Base-by-base conservation (phyloP, 2,888 invertebrate genomes). In the Amblyteles armatorius region DNA sequence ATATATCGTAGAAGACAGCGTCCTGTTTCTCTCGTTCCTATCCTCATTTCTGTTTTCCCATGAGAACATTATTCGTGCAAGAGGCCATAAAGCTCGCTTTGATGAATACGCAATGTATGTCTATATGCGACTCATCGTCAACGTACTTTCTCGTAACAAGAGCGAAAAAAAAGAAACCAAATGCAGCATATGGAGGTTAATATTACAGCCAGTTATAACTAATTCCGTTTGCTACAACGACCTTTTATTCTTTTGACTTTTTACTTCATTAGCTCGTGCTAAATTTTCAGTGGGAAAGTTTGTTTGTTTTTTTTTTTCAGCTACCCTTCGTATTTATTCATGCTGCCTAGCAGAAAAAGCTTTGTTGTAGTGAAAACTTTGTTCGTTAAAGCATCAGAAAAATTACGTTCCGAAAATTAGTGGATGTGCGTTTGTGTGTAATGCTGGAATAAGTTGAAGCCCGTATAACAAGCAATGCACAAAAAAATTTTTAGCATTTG, bases 11-110 rank as follows among this genome's bases (percentile, higher is more conserved):
- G 48, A 71, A 40, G 22, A 22, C 22, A 22, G 36, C 71, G 63
- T 44, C 65, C 26, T 71, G 36, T 48, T 55, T 33, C 50, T 60
- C 40, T 60, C 29, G 52, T 65, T 76, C 33, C 40, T 33, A 33
- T 50, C 26, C 44, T 60, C 60, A 33, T 60, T 44, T 16, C 33
- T 11, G 22, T 16, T 11, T 36, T 76, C 63, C 69, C 3, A 57
- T 50, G n/a, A 26, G 48, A 68, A n/a, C 36, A 50, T 65, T 52
- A 76, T 76, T 76, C 19, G 33, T 50, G 29, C 63, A 44, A 79
- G 52, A 71, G 19, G 29, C 76, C 16, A 36, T 63, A 65, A 22
- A 67, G 52, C 52, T 57, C 52, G 13, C 57, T 77, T 65, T 67
- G 52, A 77, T 22, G 65, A 76, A 33, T 36, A 36, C 33, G 36